Conservation (phyloP, 2,113 vertebrate genomes). For the Corydoras maculifer region DNA sequence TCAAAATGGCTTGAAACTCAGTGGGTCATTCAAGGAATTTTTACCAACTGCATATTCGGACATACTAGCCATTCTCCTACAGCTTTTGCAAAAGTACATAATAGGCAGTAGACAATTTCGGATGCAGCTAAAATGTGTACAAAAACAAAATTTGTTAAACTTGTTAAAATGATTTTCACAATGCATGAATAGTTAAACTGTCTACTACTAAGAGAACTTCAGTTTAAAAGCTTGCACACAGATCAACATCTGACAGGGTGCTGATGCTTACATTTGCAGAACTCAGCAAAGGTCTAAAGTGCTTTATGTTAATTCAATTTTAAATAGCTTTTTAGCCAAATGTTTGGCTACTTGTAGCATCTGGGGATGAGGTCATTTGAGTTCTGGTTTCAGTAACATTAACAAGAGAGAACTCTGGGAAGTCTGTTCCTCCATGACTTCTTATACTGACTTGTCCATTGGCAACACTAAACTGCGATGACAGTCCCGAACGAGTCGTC, state of each 20-base stretch:
- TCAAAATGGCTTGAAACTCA: no score
- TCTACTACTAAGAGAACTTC: slow-evolving; percentile 21
- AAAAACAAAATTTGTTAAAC: slow-evolving; percentile 6
- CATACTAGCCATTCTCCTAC: no score
- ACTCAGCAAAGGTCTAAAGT: slow-evolving; percentile 87
- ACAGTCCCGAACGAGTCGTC: slow-evolving; percentile 78
- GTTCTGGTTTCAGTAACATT: slow-evolving; percentile 90
- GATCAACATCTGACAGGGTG: slow-evolving; percentile 55
- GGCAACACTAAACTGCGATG: slow-evolving; percentile 88
- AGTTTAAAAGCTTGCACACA: slow-evolving; percentile 27
- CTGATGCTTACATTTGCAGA: slow-evolving; percentile 67
- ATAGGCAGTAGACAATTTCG: no score
- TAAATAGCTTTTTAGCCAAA: slow-evolving; percentile 72
- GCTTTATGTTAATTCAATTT: slow-evolving; percentile 65
- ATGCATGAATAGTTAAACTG: slow-evolving; percentile 23
- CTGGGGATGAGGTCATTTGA: slow-evolving; percentile 91
- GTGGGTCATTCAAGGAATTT: no score
- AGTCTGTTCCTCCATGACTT: slow-evolving; percentile 85
- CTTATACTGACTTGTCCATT: slow-evolving; percentile 93
- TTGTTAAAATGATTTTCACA: slow-evolving; percentile 23
- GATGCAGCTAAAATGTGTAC: background rate
- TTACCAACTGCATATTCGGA: no score
- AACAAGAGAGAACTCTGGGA: slow-evolving; percentile 93
- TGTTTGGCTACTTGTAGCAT: slow-evolving; percentile 89
- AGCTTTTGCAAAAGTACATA: no score